Evolutionary conservation across 2,888 invertebrate genomes (phyloP).

Genomic region (Lasius fuliginosus): DNA sequence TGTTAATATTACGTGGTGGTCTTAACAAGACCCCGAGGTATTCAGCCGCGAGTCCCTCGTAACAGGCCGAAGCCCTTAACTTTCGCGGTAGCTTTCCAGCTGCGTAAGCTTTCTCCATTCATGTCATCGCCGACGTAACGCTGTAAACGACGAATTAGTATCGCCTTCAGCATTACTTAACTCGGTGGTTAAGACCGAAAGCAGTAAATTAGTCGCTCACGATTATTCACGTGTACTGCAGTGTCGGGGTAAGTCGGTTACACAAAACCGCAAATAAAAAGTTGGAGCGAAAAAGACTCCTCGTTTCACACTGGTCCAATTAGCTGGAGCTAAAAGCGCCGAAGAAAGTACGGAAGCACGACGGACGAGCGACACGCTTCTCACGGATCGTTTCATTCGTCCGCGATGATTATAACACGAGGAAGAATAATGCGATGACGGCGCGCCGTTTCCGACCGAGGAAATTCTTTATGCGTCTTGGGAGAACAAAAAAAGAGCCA

Average conservation of each 20-base stretch:
- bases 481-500: constrained; percentile 23
- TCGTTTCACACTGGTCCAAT: constrained; percentile 41
- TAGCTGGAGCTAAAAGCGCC: constrained; percentile 34
- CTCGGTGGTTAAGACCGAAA: constrained; percentile 33
- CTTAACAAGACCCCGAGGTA: constrained; percentile 23
- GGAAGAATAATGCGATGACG: constrained; percentile 45
- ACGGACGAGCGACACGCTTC: constrained; percentile 17
- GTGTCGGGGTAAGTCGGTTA: constrained; percentile 7
- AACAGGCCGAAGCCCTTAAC: constrained; percentile 39
- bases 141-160: constrained; percentile 57
- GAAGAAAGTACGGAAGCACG: constrained; percentile 3
- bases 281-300: background rate
- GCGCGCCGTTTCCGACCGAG: constrained; percentile 24
- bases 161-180: constrained; percentile 44
- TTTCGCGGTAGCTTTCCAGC: constrained; percentile 37
- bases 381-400: constrained; percentile 30
- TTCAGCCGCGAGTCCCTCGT: constrained; percentile 9
- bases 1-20: constrained; percentile 27
- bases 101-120: constrained; percentile 35
- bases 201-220: constrained; percentile 46
- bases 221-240: constrained; percentile 40
- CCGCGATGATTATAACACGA: constrained; percentile 9
- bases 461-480: constrained; percentile 39
- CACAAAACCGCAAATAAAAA: constrained; percentile 43
- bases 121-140: constrained; percentile 16